phyloP scores from a whole-genome alignment of 2,113 vertebrate species.

The Pelodiscus sinensis region DNA sequence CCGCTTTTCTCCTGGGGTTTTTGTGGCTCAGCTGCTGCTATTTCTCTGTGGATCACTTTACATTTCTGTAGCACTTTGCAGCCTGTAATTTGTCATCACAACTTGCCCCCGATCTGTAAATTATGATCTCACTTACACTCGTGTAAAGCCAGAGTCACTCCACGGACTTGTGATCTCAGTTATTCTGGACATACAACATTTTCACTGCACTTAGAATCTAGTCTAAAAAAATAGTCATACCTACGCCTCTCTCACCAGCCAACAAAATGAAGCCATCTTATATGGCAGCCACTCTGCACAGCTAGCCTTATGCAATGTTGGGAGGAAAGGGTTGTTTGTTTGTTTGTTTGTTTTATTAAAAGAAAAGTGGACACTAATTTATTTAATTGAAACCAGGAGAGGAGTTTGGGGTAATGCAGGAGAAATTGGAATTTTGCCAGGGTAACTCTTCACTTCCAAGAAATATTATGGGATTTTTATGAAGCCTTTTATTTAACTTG shows the following conservation, averaged over 20 bases:
- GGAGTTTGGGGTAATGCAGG: neutral
- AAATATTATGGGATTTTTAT: fast-evolving
- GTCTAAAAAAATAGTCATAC: neutral
- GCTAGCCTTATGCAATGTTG: fast-evolving
- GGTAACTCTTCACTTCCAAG: neutral
- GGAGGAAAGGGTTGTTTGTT: neutral
- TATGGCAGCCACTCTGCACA: neutral
- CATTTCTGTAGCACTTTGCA: neutral
- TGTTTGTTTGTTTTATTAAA: neutral
- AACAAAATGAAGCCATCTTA: neutral
- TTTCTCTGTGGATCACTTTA: neutral
- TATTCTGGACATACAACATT: neutral
- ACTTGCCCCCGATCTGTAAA: neutral
- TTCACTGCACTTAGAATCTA: neutral
- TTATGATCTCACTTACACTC: neutral
- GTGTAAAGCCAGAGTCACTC: neutral
- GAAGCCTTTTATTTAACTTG: neutral
- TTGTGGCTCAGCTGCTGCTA: neutral
- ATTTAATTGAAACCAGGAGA: neutral
- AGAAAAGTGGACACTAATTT: neutral
- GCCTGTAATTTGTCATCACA: neutral
- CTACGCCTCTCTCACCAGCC: neutral
- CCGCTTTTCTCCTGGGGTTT: neutral
- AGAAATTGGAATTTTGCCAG: neutral
- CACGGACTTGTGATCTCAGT: neutral